A percentile compares a stretch with the other conserved stretches of the same genome.
Evolutionary conservation across 1,140 invertebrate species (phyloP).

Genomic region (Venturia canescens): DNA sequence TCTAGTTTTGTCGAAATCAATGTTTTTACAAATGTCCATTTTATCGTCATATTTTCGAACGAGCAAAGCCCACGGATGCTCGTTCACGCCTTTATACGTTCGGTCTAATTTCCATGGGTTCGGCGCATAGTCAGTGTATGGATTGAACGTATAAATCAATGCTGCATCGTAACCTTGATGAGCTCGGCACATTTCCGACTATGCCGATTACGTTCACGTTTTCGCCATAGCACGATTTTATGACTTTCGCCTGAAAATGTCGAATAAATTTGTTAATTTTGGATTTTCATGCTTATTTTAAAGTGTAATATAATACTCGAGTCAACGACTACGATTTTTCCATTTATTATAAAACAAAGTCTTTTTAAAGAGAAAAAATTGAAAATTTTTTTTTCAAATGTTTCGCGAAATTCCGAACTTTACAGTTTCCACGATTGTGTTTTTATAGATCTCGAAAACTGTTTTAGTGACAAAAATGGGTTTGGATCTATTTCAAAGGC

Average conservation of each 20-base stretch:
- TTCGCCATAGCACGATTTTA: background rate
- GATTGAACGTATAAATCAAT: constrained; percentile 24
- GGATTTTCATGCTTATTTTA: too few relatives aligned
- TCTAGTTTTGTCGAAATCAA: constrained; percentile 15
- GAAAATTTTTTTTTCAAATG: too few relatives aligned
- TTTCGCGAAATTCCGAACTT: too few relatives aligned
- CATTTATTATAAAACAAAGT: too few relatives aligned
- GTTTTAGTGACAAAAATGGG: too few relatives aligned
- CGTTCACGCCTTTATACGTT: background rate
- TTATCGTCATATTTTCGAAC: background rate
- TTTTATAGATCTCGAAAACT: too few relatives aligned
- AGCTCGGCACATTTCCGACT: background rate
- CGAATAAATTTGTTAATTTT: too few relatives aligned
- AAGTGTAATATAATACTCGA: too few relatives aligned
- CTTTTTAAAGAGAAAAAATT: too few relatives aligned
- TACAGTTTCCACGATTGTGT: too few relatives aligned
- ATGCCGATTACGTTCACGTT: background rate
- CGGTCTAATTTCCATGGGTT: background rate
- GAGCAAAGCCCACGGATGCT: constrained; percentile 5
- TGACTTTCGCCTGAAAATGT: background rate
- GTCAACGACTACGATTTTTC: too few relatives aligned
- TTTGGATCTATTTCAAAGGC: too few relatives aligned
- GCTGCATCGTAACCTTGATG: background rate
- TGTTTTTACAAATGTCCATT: background rate
- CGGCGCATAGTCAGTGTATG: background rate